These are phyloP conservation scores for Chorisops tibialis DNA, from an alignment of 2,888 invertebrate species.

Conservation along the genomic window DNA sequence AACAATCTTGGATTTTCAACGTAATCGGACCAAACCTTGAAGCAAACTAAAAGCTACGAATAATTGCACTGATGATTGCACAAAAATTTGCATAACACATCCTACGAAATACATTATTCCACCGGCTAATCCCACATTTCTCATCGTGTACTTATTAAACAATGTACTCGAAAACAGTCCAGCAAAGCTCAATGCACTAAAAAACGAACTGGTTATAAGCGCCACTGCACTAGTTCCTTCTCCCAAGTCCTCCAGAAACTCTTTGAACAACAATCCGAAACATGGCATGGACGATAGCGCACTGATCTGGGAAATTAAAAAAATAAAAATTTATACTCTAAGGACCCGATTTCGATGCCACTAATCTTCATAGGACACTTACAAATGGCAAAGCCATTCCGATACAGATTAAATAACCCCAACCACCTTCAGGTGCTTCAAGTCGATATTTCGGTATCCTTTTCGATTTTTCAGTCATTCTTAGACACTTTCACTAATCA, in stretches of 20 bases:
- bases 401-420: slow-evolving; percentile 73
- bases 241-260: slow-evolving; percentile 63
- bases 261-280: slow-evolving; percentile 68
- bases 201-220: slow-evolving; percentile 65
- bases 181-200: slow-evolving; percentile 53
- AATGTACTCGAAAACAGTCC: slow-evolving; percentile 64
- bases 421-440: slow-evolving; percentile 71
- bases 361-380: slow-evolving; percentile 52
- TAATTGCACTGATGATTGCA: slow-evolving; percentile 60
- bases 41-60: slow-evolving; percentile 63
- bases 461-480: background rate
- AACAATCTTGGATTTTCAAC: background rate
- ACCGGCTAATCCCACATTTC: slow-evolving; percentile 65
- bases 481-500: background rate
- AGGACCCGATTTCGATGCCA: slow-evolving; percentile 8
- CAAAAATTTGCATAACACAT: slow-evolving; percentile 62
- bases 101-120: slow-evolving; percentile 63
- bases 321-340: background rate
- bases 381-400: slow-evolving; percentile 73
- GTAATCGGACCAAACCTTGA: slow-evolving; percentile 52
- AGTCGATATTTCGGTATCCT: slow-evolving; percentile 28
- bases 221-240: slow-evolving; percentile 69
- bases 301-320: slow-evolving; percentile 56
- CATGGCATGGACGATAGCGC: slow-evolving; percentile 66
- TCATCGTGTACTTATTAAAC: slow-evolving; percentile 63